Evolutionary conservation across 2,888 invertebrate species (phyloP).

Genomic region (Andrena dorsata): DNA sequence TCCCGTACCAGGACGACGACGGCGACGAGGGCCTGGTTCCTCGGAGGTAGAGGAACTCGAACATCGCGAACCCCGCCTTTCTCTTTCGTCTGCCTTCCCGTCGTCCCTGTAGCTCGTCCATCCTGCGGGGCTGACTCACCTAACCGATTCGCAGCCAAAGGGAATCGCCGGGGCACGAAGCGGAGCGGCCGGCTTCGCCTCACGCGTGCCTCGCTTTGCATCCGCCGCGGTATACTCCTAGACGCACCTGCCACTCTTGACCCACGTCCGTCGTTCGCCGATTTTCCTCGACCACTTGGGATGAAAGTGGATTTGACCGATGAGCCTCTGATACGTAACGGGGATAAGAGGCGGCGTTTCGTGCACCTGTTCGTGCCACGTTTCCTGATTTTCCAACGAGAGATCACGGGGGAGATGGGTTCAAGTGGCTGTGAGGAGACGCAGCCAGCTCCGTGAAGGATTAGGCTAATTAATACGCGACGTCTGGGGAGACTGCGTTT

Average conservation of each 20-base stretch:
- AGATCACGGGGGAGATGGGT: slow-evolving; percentile 22
- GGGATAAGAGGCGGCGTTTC: not conserved
- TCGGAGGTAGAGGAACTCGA: slow-evolving; percentile 46
- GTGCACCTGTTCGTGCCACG: slow-evolving; percentile 32
- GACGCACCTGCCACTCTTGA: slow-evolving; percentile 53
- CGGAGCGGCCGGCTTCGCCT: slow-evolving; percentile 23
- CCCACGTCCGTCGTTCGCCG: slow-evolving; percentile 15
- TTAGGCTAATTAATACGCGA: slow-evolving; percentile 35
- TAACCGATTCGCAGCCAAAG: slow-evolving; percentile 54
- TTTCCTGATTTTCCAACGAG: slow-evolving; percentile 7
- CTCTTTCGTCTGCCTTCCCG: slow-evolving; percentile 28
- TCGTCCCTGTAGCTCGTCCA: not conserved
- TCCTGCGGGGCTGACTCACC: slow-evolving; percentile 59
- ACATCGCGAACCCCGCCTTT: slow-evolving; percentile 49
- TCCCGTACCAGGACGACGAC: slow-evolving; percentile 54
- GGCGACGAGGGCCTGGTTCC: slow-evolving; percentile 15
- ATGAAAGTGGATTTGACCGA: slow-evolving; percentile 24
- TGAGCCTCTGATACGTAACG: not conserved
- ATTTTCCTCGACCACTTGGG: slow-evolving; percentile 13
- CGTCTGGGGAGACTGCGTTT: slow-evolving; percentile 4
- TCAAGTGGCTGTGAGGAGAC: slow-evolving; percentile 7
- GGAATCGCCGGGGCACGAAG: slow-evolving; percentile 49
- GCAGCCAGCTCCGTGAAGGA: not conserved
- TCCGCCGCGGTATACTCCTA: slow-evolving; percentile 17
- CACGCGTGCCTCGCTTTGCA: slow-evolving; percentile 40